phyloP scores from a whole-genome alignment of 35 echinoderm and acorn worm species.

The Strongylocentrotus purpuratus region DNA sequence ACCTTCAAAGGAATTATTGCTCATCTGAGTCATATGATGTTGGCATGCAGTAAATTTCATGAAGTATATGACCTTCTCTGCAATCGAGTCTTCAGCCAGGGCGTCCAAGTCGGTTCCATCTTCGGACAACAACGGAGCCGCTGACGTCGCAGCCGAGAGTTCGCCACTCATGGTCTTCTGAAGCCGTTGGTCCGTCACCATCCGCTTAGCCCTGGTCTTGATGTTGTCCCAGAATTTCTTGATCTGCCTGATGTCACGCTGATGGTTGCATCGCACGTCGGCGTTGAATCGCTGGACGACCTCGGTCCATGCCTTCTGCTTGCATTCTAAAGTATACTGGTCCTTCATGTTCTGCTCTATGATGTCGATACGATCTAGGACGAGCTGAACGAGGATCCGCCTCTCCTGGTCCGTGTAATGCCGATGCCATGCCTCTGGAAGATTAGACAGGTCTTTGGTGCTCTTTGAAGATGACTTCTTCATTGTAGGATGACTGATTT shows the following conservation, averaged over 20 bases:
- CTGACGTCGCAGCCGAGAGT: not conserved
- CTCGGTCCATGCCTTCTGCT: not conserved
- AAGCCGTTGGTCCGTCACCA: constrained; percentile 28
- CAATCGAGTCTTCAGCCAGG: not conserved
- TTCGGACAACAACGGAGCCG: not conserved
- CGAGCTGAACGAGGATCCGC: constrained; percentile 7
- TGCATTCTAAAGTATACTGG: not conserved
- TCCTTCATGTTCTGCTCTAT: not conserved
- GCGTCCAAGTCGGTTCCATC: not conserved
- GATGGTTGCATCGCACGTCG: not conserved
- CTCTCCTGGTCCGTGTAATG: constrained; percentile 34
- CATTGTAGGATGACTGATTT: not conserved
- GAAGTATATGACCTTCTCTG: constrained; percentile 37
- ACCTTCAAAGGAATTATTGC: not conserved
- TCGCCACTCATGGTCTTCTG: not conserved
- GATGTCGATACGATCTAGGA: not conserved
- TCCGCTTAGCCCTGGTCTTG: constrained; percentile 38
- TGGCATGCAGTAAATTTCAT: not conserved
- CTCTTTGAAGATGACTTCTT: not conserved
- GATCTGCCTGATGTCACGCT: not conserved
- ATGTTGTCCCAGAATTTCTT: constrained; percentile 49
- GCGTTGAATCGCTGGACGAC: not conserved
- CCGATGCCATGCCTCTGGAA: not conserved
- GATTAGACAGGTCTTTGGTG: not conserved
- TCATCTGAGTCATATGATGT: not conserved